These are phyloP conservation scores for Cephus nigrinus DNA, from an alignment of 2,888 invertebrate genomes.

Conservation along the genomic window DNA sequence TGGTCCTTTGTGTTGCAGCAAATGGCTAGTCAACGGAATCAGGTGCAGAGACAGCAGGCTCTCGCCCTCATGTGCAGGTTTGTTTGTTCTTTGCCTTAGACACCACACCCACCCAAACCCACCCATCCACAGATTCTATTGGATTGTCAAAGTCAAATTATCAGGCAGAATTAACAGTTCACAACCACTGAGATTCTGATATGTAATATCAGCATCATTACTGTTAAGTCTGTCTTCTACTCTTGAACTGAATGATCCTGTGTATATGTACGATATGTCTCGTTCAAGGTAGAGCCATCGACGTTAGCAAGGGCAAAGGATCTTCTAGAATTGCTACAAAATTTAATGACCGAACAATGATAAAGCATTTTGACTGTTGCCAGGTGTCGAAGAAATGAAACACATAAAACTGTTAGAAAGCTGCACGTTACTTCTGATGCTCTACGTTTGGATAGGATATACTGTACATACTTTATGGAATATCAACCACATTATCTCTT, in stretches of 20 bases:
- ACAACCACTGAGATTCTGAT: background rate
- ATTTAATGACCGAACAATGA: background rate
- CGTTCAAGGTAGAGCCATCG: background rate
- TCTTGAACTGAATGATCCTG: background rate
- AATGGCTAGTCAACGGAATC: constrained; percentile 89
- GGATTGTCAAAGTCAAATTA: background rate
- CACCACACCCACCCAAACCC: constrained; percentile 12
- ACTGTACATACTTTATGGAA: background rate
- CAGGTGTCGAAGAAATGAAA: background rate
- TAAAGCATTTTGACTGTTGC: background rate
- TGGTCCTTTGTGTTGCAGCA: constrained; percentile 74
- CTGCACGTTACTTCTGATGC: background rate
- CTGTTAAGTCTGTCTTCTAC: background rate
- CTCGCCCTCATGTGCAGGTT: constrained; percentile 92
- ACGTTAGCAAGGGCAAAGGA: background rate
- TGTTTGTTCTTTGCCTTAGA: constrained; percentile 60
- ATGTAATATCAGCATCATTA: background rate
- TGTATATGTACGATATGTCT: background rate
- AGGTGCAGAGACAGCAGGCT: constrained; percentile 90
- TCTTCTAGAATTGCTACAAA: background rate
- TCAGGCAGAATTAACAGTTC: background rate
- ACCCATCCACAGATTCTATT: background rate
- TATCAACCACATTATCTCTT: background rate
- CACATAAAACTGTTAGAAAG: background rate
- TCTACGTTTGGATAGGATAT: background rate